Evolutionary conservation across 2,113 vertebrate species (phyloP).

Genomic region (Eupsittula cactorum): DNA sequence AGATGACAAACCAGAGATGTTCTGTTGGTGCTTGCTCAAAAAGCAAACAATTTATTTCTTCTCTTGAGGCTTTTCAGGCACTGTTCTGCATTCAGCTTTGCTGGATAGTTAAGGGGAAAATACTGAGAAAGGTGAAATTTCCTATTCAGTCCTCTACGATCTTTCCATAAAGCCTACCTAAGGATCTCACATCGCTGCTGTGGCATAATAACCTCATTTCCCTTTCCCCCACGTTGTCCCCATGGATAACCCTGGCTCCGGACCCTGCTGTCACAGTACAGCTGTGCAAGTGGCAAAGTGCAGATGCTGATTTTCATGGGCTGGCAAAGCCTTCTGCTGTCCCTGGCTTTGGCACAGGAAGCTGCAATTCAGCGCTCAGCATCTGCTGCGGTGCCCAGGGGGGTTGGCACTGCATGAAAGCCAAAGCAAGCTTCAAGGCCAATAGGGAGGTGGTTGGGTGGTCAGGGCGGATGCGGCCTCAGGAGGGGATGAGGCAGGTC

Average conservation of each 20-base stretch:
- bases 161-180: neutral
- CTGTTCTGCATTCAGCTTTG: neutral
- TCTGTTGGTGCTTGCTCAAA: neutral
- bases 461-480: neutral
- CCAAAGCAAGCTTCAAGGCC: neutral
- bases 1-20: neutral
- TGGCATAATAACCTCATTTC: fast-evolving
- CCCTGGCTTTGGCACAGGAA: neutral
- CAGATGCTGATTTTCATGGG: neutral
- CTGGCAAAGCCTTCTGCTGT: neutral
- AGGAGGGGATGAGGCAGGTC: neutral
- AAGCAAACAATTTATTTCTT: neutral
- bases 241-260: fast-evolving
- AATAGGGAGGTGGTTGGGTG: neutral
- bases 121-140: neutral
- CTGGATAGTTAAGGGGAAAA: neutral
- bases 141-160: neutral
- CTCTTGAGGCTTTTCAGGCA: neutral
- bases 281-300: neutral
- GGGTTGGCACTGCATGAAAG: neutral
- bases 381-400: neutral
- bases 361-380: neutral
- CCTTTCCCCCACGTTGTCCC: fast-evolving
- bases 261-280: neutral
- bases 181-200: neutral